A percentile compares a stretch with the other conserved stretches of the same genome.
These are phyloP conservation scores for Clusia tigrina DNA, from an alignment of 2,888 invertebrate species.

Conservation along the genomic window DNA sequence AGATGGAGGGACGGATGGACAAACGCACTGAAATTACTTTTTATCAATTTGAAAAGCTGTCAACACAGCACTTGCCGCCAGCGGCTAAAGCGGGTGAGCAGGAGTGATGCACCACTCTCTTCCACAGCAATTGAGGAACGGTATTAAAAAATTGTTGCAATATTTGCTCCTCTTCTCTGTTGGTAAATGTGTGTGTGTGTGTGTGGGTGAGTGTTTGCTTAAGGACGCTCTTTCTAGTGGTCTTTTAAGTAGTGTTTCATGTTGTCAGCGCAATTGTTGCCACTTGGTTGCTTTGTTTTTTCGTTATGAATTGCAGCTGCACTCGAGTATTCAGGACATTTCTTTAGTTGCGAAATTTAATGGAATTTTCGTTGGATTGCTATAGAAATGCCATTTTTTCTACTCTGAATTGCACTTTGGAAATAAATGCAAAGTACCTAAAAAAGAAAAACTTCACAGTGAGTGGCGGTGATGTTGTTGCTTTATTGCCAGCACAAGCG, in stretches of 20 bases:
- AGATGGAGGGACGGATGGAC: background rate
- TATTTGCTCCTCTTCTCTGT: background rate
- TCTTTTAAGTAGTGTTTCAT: background rate
- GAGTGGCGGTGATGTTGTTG: too few relatives aligned
- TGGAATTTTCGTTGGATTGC: background rate
- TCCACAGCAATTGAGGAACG: too few relatives aligned
- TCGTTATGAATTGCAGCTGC: background rate
- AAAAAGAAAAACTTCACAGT: too few relatives aligned
- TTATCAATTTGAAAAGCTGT: background rate
- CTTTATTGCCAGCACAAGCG: too few relatives aligned
- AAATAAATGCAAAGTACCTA: too few relatives aligned
- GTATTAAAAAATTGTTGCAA: background rate
- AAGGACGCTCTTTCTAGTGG: too few relatives aligned
- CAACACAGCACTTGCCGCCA: background rate
- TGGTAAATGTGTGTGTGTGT: background rate
- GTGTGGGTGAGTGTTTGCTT: background rate
- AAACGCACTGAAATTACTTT: background rate
- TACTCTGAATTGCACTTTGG: too few relatives aligned
- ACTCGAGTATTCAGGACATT: background rate
- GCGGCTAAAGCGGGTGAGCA: background rate
- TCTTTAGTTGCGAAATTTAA: background rate
- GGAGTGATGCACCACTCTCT: too few relatives aligned
- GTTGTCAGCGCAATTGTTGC: slow-evolving; percentile 3
- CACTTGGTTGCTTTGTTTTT: background rate
- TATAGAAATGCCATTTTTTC: too few relatives aligned